These are phyloP conservation scores for Leptinotarsa juncta DNA, from an alignment of 2,888 invertebrate genomes.

Conservation along the genomic window DNA sequence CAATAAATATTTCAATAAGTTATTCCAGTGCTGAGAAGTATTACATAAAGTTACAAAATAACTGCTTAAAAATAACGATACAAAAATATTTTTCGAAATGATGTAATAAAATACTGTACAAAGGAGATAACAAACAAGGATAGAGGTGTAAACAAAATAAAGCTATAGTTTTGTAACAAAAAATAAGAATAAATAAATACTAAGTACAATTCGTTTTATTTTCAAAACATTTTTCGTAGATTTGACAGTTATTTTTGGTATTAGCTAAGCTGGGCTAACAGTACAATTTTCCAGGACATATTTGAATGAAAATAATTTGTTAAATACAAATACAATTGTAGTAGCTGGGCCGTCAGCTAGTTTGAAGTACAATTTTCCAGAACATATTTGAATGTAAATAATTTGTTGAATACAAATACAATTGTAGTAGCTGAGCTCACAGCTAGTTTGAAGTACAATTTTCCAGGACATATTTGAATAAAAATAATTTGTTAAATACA, in stretches of 20 bases:
- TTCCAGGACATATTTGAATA: background rate
- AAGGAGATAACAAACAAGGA: slow-evolving; percentile 50
- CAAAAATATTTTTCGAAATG: slow-evolving; percentile 49
- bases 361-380: slow-evolving; percentile 22
- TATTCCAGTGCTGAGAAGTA: slow-evolving; percentile 45
- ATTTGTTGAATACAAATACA: no score
- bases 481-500: no score
- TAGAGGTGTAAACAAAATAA: slow-evolving; percentile 43
- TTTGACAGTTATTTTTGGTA: slow-evolving; percentile 35
- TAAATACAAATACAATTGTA: no score
- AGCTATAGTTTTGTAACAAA: slow-evolving; percentile 34
- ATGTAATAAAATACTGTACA: slow-evolving; percentile 55
- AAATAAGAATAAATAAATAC: slow-evolving; percentile 34
- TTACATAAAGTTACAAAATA: slow-evolving; percentile 43
- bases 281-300: slow-evolving; percentile 14
- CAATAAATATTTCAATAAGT: slow-evolving; percentile 56
- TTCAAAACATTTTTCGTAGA: slow-evolving; percentile 11
- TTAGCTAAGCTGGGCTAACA: slow-evolving; percentile 28
- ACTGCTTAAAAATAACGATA: slow-evolving; percentile 49
- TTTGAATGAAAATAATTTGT: no score
- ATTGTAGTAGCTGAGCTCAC: slow-evolving; percentile 31
- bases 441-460: slow-evolving; percentile 17
- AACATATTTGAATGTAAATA: no score
- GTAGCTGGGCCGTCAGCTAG: slow-evolving; percentile 17
- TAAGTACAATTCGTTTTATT: slow-evolving; percentile 7